These are phyloP conservation scores for Caenorhabditis becei DNA, from an alignment of 2,888 invertebrate genomes.

Conservation along the genomic window DNA sequence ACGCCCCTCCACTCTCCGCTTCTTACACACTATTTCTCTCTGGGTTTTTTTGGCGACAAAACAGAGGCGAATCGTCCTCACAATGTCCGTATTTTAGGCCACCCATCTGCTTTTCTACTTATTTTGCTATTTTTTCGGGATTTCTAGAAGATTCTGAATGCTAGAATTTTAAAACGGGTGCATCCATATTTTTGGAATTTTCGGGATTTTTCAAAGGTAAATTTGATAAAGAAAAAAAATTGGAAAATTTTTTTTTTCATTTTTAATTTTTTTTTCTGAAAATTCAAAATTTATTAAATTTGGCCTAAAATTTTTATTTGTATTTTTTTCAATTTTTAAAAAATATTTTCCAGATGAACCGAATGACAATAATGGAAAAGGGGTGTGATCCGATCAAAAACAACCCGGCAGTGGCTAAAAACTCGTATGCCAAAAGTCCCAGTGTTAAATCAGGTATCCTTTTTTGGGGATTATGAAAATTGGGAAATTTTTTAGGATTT, in stretches of 20 bases:
- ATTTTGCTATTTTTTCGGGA: neutral
- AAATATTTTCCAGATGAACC: constrained; percentile 60
- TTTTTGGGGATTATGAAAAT: too few species aligned
- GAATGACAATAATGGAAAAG: constrained; percentile 60
- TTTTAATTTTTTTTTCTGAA: constrained; percentile 8
- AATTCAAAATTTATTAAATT: neutral
- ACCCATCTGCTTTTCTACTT: neutral
- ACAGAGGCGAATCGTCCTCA: constrained; percentile 33
- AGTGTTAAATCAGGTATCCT: constrained; percentile 13
- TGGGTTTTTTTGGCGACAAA: constrained; percentile 28
- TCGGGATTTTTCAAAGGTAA: neutral
- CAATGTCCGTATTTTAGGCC: constrained; percentile 50
- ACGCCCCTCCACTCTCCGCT: constrained; percentile 2
- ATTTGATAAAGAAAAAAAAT: constrained; percentile 2
- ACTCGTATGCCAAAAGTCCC: constrained; percentile 37
- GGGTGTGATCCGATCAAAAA: constrained; percentile 40
- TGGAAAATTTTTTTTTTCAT: constrained; percentile 6
- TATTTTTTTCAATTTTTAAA: too few species aligned
- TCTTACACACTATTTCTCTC: constrained; percentile 11
- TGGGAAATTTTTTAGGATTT: too few species aligned
- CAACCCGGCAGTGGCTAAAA: constrained; percentile 19
- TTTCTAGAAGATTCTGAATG: neutral
- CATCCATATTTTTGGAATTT: neutral
- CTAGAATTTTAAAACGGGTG: neutral
- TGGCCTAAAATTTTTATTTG: too few species aligned